These are phyloP conservation scores for Exaiptasia diaphana DNA, from an alignment of 64 coral and sea anemone species.

Conservation along the genomic window DNA sequence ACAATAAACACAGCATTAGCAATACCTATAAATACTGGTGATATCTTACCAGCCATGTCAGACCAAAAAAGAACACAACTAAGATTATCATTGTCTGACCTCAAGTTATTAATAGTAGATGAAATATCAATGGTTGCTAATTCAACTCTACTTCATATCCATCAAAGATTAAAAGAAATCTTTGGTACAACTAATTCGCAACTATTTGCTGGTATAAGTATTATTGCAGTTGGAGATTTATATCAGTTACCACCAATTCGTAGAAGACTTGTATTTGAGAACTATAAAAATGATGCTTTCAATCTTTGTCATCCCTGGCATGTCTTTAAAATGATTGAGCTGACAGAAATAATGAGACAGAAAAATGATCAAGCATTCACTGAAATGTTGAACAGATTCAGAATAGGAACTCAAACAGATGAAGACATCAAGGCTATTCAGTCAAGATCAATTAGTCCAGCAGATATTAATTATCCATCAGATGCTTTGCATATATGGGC, in stretches of 20 bases:
- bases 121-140: conserved; percentile 63
- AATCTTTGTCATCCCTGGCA: conserved; percentile 41
- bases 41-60: conserved; percentile 34
- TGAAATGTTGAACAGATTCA: conserved; percentile 16
- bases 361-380: conserved; percentile 53
- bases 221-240: conserved; percentile 39
- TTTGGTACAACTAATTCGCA: conserved; percentile 36
- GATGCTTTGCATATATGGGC: neutral
- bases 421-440: conserved; percentile 3
- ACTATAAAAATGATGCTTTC: conserved; percentile 40
- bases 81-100: conserved; percentile 4
- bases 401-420: neutral
- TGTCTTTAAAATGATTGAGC: conserved; percentile 53
- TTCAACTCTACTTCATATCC: conserved; percentile 43
- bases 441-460: conserved; percentile 2
- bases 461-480: conserved; percentile 7
- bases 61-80: conserved; percentile 49
- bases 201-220: conserved; percentile 39
- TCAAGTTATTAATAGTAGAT: conserved; percentile 11
- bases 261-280: conserved; percentile 14
- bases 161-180: conserved; percentile 49
- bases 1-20: conserved; percentile 49
- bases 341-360: conserved; percentile 50
- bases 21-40: conserved; percentile 36
- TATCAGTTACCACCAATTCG: conserved; percentile 37